Percentiles rank a stretch among this genome's conserved stretches.
These are phyloP conservation scores for Acheta domesticus DNA, from an alignment of 2,888 invertebrate species.

Conservation along the genomic window DNA sequence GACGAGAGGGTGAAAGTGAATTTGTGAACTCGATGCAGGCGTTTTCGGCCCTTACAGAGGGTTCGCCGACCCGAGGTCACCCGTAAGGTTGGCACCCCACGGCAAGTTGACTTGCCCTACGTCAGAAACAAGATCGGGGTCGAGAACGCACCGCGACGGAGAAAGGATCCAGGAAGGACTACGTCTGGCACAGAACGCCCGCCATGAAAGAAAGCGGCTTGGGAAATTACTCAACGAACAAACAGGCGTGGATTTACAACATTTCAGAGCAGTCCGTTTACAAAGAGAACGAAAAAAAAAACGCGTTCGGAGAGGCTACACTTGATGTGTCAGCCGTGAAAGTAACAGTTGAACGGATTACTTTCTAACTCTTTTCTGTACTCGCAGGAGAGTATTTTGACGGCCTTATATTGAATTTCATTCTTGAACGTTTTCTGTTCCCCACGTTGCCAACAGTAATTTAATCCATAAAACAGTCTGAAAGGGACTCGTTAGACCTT, in stretches of 20 bases:
- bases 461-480: not conserved
- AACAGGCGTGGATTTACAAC: not conserved
- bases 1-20: not conserved
- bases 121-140: no score
- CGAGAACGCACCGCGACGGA: not conserved
- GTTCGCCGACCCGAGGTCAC: not conserved
- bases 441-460: not conserved
- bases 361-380: not conserved
- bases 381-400: not conserved
- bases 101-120: no score
- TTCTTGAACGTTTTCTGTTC: not conserved
- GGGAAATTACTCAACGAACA: constrained; percentile 2
- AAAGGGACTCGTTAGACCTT: not conserved
- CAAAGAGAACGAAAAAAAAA: not conserved
- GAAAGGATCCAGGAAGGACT: not conserved
- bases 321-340: not conserved
- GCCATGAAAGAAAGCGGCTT: not conserved
- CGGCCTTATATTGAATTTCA: not conserved
- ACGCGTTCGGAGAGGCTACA: not conserved
- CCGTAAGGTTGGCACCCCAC: no score
- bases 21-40: not conserved
- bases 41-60: not conserved
- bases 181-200: not conserved
- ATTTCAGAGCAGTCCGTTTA: not conserved
- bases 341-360: not conserved